Evolutionary conservation across 2,113 vertebrate species (phyloP).

Genomic region (Condylura cristata): DNA sequence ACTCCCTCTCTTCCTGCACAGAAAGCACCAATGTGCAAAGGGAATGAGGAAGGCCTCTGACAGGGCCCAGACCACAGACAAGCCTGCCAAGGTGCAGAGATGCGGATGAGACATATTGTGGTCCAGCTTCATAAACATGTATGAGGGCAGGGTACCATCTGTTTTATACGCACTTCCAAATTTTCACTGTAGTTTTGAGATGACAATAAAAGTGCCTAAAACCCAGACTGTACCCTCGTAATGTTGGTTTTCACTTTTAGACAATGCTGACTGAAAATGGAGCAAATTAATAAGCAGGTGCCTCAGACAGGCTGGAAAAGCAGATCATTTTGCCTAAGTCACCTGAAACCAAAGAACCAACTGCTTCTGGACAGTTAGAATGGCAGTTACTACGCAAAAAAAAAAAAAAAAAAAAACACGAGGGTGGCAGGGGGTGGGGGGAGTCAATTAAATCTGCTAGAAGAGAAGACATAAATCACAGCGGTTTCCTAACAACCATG

Average conservation of each 20-base stretch:
- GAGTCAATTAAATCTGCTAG: neutral
- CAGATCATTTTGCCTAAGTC: neutral
- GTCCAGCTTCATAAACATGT: neutral
- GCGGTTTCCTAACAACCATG: neutral
- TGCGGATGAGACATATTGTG: neutral
- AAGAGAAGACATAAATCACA: neutral
- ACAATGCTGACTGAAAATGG: neutral
- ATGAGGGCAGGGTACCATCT: neutral
- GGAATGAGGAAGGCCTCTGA: neutral
- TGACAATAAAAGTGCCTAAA: conserved; percentile 11
- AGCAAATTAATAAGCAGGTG: neutral
- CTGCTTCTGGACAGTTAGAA: neutral
- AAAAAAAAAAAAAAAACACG: too few species aligned
- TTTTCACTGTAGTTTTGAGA: neutral
- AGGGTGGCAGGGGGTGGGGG: too few species aligned
- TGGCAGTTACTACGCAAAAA: neutral
- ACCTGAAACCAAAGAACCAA: neutral
- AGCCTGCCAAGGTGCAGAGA: neutral
- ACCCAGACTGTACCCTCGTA: neutral
- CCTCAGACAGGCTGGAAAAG: neutral
- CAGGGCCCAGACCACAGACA: neutral
- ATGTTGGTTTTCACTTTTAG: neutral
- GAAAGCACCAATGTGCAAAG: neutral
- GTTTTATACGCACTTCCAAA: neutral
- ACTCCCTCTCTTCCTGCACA: neutral